phyloP scores from a whole-genome alignment of 2,888 invertebrate species.

The Plusia festucae region DNA sequence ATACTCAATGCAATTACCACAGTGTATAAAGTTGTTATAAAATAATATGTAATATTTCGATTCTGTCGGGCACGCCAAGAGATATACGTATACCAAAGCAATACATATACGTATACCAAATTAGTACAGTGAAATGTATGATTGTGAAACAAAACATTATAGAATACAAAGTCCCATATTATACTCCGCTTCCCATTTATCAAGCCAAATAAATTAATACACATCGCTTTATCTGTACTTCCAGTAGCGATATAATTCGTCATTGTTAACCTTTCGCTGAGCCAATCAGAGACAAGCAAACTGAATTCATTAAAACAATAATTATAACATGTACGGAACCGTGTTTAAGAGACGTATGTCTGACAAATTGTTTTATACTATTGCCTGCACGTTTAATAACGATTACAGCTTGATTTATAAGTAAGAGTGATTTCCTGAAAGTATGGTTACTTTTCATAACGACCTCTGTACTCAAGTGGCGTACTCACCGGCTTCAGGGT shows the following conservation, averaged over 20 bases:
- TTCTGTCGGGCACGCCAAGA: too few relatives aligned
- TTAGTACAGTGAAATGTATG: neutral
- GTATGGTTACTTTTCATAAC: too few relatives aligned
- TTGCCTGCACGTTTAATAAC: constrained; percentile 23
- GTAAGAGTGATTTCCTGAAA: constrained; percentile 18
- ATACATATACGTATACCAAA: too few relatives aligned
- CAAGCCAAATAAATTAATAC: constrained; percentile 4
- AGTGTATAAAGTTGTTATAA: too few relatives aligned
- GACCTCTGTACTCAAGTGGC: too few relatives aligned
- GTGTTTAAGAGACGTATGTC: neutral
- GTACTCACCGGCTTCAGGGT: too few relatives aligned
- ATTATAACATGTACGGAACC: constrained; percentile 9
- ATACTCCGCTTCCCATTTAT: neutral
- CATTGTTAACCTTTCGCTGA: neutral
- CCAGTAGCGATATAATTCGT: neutral
- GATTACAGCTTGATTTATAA: constrained; percentile 36
- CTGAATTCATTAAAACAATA: constrained; percentile 1
- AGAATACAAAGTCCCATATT: neutral
- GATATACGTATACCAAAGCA: too few relatives aligned
- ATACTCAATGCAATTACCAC: too few relatives aligned
- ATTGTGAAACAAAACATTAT: too few relatives aligned
- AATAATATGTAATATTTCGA: too few relatives aligned
- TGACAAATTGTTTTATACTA: constrained; percentile 27
- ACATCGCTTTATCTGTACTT: neutral
- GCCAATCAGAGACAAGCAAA: neutral